Evolutionary conservation across 2,888 invertebrate genomes (phyloP), one percentile per base, ranked within the genome.

Genomic region (Eupithecia dodoneata): DNA sequence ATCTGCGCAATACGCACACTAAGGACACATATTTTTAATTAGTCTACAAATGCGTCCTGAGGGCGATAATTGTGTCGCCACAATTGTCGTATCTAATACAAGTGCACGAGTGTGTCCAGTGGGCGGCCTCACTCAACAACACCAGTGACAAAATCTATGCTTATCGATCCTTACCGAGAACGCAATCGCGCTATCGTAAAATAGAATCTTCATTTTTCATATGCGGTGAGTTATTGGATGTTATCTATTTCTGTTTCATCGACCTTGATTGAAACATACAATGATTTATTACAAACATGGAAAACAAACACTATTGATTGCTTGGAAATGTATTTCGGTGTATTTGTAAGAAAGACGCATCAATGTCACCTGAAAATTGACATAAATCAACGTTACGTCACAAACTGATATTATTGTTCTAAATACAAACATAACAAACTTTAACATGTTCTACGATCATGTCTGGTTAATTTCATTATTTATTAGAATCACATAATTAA

Each of bases 301-400:
- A 55, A 55, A 55, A n/a, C 55, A 55, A 55, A 55, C 55, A 55
- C 55, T 7, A 55, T 55, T 55, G n/a, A n/a, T 55, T 55, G n/a
- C 55, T 55, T 55, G n/a, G 3, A 55, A 55, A 55, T 55, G n/a
- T 55, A 52, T 15, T 52, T 52, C 13, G 52, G 15, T 52, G 52
- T 49, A n/a, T n/a, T 55, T 55, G 55, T 55, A n/a, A n/a, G 55
- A 55, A 7, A 55, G 55, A 55, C n/a, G 7, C n/a, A 55, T 55
- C 55, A 55, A n/a, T 55, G 55, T 55, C 55, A 55, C n/a, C n/a
- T n/a, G 55, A 55, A 55, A n/a, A 55, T n/a, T n/a, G 6, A 7
- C n/a, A 55, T 55, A n/a, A 55, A n/a, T 55, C 55, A n/a, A n/a
- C 7, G 55, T 55, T n/a, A n/a, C 55, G 3, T n/a, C 55, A 55